Conservation (phyloP, 2,888 invertebrate genomes). For the Ceriagrion tenellum region DNA sequence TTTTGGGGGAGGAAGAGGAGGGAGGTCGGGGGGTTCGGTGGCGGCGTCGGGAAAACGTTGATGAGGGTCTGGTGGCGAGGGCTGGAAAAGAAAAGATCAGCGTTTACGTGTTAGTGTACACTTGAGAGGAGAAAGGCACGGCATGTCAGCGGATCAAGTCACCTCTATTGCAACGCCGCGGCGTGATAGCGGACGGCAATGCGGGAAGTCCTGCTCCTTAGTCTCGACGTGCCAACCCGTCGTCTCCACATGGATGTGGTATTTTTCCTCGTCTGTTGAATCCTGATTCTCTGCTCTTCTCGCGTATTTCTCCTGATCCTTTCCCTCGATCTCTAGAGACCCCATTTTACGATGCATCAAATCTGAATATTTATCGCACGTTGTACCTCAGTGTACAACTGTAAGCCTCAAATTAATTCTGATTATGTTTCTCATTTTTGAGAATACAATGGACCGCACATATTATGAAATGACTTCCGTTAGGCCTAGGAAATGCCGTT, state of each 20-base stretch:
- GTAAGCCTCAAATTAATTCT: no score
- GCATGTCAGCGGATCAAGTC: not conserved
- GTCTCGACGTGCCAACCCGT: no score
- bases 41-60: not conserved
- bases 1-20: no score
- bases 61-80: slow-evolving; percentile 3
- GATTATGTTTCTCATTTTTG: no score
- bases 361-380: no score
- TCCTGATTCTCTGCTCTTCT: not conserved
- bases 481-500: no score
- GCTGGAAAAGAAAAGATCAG: not conserved
- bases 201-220: not conserved
- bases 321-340: not conserved
- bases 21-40: no score
- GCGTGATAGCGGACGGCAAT: not conserved
- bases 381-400: no score
- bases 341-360: not conserved
- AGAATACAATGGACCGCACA: no score
- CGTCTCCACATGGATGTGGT: no score
- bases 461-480: no score
- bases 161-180: not conserved
- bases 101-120: not conserved
- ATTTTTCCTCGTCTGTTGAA: not conserved
- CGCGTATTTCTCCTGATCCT: not conserved
- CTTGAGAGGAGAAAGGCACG: not conserved